These are phyloP conservation scores for Tinea pellionella DNA, from an alignment of 2,888 invertebrate genomes.

Conservation along the genomic window DNA sequence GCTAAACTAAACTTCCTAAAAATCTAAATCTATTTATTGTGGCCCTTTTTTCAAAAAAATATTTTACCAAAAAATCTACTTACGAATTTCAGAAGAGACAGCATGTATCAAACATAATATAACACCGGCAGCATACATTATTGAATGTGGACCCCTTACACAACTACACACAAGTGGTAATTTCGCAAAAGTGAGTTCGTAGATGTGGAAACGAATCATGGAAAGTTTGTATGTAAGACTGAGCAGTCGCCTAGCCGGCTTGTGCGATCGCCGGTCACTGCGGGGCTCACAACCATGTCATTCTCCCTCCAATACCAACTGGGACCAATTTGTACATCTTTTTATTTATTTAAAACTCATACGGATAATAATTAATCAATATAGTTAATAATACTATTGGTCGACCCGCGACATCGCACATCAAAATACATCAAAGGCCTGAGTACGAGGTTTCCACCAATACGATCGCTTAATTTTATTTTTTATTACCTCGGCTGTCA, in stretches of 20 bases:
- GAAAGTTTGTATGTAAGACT: background rate
- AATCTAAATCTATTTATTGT: no score
- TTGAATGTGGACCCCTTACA: constrained; percentile 28
- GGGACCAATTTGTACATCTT: background rate
- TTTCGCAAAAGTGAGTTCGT: background rate
- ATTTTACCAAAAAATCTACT: constrained; percentile 24
- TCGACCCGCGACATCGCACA: no score
- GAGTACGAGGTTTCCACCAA: no score
- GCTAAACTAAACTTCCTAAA: no score
- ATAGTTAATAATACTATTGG: no score
- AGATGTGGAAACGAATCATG: background rate
- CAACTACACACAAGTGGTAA: constrained; percentile 26
- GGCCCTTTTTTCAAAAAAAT: no score
- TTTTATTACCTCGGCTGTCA: no score
- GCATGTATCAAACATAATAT: constrained; percentile 44
- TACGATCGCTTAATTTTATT: no score
- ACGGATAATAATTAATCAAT: no score
- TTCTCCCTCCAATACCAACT: background rate
- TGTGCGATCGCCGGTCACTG: constrained; percentile 55
- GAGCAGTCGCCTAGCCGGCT: constrained; percentile 36
- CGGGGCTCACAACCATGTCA: constrained; percentile 11
- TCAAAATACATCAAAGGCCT: no score
- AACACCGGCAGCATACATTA: constrained; percentile 41
- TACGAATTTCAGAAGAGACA: constrained; percentile 55
- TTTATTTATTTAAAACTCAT: no score